A percentile compares a stretch with the other conserved stretches of the same genome.
Evolutionary conservation across 2,888 invertebrate genomes (phyloP).

Genomic region (Dynastes grantii): DNA sequence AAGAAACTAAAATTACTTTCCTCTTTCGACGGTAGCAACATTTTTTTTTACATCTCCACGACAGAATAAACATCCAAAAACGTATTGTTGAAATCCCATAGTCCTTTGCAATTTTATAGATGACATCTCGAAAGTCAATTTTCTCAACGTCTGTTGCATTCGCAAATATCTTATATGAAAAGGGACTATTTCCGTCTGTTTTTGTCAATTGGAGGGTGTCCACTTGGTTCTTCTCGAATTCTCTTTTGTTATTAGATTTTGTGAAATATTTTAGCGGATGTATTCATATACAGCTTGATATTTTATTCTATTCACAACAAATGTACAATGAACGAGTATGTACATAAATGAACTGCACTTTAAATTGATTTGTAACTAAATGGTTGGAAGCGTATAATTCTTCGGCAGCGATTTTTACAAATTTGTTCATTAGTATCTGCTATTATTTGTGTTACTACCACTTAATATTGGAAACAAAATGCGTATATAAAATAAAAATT

Average conservation of each 20-base stretch:
- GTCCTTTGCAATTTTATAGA: conserved; percentile 41
- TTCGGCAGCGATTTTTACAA: too few relatives aligned
- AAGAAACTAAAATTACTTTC: too few relatives aligned
- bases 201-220: conserved; percentile 44
- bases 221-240: conserved; percentile 29
- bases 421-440: too few relatives aligned
- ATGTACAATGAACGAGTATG: not conserved
- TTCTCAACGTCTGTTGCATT: conserved; percentile 41
- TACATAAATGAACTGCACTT: too few relatives aligned
- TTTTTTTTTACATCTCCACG: too few relatives aligned
- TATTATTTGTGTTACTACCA: too few relatives aligned
- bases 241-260: conserved; percentile 41
- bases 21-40: too few relatives aligned
- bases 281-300: conserved; percentile 5
- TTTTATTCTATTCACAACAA: not conserved
- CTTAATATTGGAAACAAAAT: too few relatives aligned
- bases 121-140: conserved; percentile 44
- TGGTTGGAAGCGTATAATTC: too few relatives aligned
- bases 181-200: conserved; percentile 47
- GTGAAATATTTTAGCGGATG: conserved; percentile 16
- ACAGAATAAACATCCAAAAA: not conserved
- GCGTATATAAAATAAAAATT: too few relatives aligned
- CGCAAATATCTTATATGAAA: conserved; percentile 43
- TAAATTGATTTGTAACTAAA: too few relatives aligned
- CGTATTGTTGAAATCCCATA: conserved; percentile 22